These are phyloP conservation scores for Pollenia amentaria DNA, from an alignment of 2,888 invertebrate genomes.

Conservation along the genomic window DNA sequence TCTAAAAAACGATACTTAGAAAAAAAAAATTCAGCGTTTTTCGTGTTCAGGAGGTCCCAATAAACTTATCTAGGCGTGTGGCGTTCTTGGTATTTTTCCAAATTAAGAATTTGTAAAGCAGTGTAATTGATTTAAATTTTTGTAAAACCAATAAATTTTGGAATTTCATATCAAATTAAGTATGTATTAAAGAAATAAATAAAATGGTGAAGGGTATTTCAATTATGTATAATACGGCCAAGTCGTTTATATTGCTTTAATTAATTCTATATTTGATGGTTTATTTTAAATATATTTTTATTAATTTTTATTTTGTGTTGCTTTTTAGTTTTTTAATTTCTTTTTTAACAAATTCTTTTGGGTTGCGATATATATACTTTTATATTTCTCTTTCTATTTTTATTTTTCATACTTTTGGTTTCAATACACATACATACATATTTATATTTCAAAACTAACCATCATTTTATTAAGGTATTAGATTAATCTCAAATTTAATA, in stretches of 20 bases:
- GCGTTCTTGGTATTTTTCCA: no score
- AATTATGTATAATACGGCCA: not conserved
- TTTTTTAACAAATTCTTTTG: slow-evolving; percentile 36
- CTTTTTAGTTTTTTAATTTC: slow-evolving; percentile 51
- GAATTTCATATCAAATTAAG: no score
- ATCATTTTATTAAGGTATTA: slow-evolving; percentile 33
- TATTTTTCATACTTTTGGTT: slow-evolving; percentile 1
- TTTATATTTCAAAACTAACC: slow-evolving; percentile 40
- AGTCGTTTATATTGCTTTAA: not conserved
- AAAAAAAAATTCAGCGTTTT: no score
- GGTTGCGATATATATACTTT: slow-evolving; percentile 51
- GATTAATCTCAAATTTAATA: slow-evolving; percentile 15
- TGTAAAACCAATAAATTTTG: no score
- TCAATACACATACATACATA: not conserved
- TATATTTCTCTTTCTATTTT: slow-evolving; percentile 5
- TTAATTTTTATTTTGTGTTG: slow-evolving; percentile 36
- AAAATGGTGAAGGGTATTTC: slow-evolving; percentile 38
- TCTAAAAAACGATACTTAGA: no score
- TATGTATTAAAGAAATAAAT: not conserved
- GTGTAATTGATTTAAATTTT: no score
- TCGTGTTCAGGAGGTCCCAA: no score
- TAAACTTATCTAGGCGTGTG: no score
- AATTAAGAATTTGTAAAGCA: no score
- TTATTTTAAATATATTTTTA: slow-evolving; percentile 35
- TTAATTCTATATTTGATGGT: slow-evolving; percentile 10